These are phyloP conservation scores for Invenusta paracnida DNA, from an alignment of 2,888 invertebrate genomes.

Conservation along the genomic window DNA sequence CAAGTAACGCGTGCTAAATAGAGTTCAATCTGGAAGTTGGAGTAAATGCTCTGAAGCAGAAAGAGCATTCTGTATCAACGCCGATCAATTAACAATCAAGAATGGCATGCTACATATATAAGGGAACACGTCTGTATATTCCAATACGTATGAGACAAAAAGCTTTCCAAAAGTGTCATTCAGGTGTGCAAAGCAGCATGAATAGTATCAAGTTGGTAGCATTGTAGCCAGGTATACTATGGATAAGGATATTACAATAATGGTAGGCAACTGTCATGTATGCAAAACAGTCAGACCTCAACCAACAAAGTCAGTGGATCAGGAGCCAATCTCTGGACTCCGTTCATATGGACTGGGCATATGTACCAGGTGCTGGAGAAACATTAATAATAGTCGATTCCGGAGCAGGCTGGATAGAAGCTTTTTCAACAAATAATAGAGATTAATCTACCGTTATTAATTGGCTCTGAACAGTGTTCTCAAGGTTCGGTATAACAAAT, in stretches of 20 bases:
- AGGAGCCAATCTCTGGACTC: neutral
- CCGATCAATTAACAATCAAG: neutral
- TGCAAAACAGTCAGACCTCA: constrained; percentile 16
- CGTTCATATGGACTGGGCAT: constrained; percentile 17
- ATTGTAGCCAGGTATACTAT: neutral
- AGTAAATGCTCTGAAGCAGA: neutral
- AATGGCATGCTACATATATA: neutral
- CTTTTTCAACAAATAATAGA: constrained; percentile 20
- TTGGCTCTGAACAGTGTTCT: constrained; percentile 27
- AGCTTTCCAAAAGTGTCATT: neutral
- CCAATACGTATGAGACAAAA: neutral
- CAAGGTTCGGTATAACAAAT: constrained; percentile 35
- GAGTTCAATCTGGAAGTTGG: neutral
- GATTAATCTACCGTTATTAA: neutral
- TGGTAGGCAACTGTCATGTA: constrained; percentile 1
- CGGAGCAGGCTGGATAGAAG: constrained; percentile 33
- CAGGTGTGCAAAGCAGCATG: neutral
- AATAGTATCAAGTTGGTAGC: neutral
- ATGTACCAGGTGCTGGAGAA: constrained; percentile 1
- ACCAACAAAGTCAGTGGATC: constrained; percentile 1
- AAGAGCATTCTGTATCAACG: neutral
- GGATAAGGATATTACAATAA: neutral
- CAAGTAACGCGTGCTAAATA: neutral
- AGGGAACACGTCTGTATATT: neutral
- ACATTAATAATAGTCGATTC: constrained; percentile 35